Percentiles rank a stretch among this genome's conserved stretches.
These are phyloP conservation scores for Emydoidea blandingii DNA, from an alignment of 2,797 vertebrate species.

Conservation along the genomic window DNA sequence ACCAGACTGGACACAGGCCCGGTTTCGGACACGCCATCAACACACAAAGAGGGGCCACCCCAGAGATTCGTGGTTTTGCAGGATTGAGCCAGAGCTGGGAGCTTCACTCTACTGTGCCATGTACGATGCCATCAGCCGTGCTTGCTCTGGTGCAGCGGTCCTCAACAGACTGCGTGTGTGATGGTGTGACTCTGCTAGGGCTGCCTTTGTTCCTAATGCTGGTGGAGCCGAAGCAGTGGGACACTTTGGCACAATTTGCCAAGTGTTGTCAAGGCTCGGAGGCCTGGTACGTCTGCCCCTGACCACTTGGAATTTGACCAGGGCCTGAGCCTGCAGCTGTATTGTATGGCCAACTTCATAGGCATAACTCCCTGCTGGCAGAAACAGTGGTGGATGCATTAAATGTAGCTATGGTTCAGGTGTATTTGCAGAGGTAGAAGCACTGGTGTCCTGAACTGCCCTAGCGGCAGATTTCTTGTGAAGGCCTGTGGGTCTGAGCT, in stretches of 20 bases:
- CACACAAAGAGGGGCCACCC: too few relatives aligned
- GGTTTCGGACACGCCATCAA: too few relatives aligned
- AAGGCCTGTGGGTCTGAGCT: not conserved
- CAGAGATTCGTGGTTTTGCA: too few relatives aligned
- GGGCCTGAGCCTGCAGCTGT: not conserved
- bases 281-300: not conserved
- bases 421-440: not conserved
- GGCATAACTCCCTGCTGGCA: not conserved
- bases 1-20: too few relatives aligned
- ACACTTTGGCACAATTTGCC: accelerated
- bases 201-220: accelerated
- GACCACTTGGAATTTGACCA: not conserved
- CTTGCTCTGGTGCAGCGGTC: too few relatives aligned
- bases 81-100: too few relatives aligned
- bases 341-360: accelerated
- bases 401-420: accelerated
- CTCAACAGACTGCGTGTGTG: too few relatives aligned
- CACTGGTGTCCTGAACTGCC: accelerated
- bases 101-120: too few relatives aligned
- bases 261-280: accelerated
- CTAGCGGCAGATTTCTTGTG: not conserved
- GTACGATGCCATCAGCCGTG: too few relatives aligned
- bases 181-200: too few relatives aligned
- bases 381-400: accelerated
- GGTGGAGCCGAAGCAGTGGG: not conserved